A percentile compares a stretch with the other conserved stretches of the same genome.
Evolutionary conservation across 2,113 vertebrate species (phyloP).

Genomic region (Murina feae): DNA sequence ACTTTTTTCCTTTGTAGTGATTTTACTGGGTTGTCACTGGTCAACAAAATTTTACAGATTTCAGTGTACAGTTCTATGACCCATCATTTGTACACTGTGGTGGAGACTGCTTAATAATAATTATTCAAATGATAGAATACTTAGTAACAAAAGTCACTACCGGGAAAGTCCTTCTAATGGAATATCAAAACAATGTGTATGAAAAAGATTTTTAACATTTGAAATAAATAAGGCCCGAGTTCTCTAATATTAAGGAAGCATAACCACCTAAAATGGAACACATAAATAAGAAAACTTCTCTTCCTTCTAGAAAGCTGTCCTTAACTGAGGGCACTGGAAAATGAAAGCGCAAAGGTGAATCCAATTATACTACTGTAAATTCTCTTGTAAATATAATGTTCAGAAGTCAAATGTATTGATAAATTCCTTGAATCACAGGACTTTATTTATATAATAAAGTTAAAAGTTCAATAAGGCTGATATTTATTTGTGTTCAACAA

Average conservation of each 20-base stretch:
- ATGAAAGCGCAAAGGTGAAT: neutral
- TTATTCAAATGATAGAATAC: neutral
- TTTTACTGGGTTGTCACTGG: neutral
- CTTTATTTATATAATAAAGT: neutral
- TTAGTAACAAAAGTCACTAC: neutral
- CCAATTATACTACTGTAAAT: neutral
- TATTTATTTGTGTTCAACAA: neutral
- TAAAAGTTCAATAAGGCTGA: neutral
- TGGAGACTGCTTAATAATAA: neutral
- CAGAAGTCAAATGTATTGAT: neutral
- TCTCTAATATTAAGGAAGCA: neutral
- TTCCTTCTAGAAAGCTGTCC: neutral
- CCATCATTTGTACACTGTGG: neutral
- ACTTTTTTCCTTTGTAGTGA: neutral
- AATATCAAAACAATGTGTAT: neutral
- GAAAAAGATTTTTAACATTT: neutral
- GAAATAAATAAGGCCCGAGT: neutral
- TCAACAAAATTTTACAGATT: neutral
- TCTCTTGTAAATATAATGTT: neutral
- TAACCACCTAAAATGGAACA: neutral
- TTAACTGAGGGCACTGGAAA: neutral
- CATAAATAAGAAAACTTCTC: neutral
- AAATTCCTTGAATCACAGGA: neutral
- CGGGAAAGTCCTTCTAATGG: neutral
- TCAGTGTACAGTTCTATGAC: neutral